phyloP scores from a whole-genome alignment of 2,888 invertebrate species.

The Anorthoa munda region DNA sequence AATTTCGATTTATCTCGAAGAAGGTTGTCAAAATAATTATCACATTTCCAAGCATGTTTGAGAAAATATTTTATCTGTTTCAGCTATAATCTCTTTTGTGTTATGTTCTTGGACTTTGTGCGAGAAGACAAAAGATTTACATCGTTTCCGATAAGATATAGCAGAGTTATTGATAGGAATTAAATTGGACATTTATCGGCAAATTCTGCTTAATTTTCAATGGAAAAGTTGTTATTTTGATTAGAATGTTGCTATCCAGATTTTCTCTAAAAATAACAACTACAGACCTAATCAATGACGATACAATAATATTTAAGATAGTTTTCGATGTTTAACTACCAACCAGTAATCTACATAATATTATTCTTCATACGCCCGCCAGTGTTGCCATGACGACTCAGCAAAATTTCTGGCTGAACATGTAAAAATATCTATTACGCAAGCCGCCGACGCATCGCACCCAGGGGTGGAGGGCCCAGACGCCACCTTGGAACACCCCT shows the following conservation, averaged over 20 bases:
- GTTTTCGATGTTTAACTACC: slow-evolving; percentile 2
- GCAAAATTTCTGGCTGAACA: slow-evolving; percentile 71
- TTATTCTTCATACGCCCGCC: not conserved
- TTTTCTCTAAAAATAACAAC: slow-evolving; percentile 13
- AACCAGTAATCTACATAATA: slow-evolving; percentile 1
- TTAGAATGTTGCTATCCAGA: not conserved
- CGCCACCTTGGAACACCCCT: slow-evolving; percentile 79
- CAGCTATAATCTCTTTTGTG: slow-evolving; percentile 13
- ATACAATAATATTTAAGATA: not conserved
- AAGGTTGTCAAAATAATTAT: too few relatives aligned
- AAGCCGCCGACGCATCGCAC: slow-evolving; percentile 81
- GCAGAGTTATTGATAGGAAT: not conserved
- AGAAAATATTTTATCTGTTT: slow-evolving; percentile 18
- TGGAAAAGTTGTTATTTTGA: not conserved
- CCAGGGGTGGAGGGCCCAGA: slow-evolving; percentile 76
- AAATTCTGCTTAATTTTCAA: not conserved
- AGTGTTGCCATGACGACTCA: slow-evolving; percentile 71
- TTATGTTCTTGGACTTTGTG: slow-evolving; percentile 5
- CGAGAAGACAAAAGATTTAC: slow-evolving; percentile 1
- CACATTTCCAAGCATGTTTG: too few relatives aligned
- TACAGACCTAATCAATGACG: not conserved
- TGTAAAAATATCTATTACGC: slow-evolving; percentile 88
- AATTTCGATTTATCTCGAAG: too few relatives aligned
- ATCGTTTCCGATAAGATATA: slow-evolving; percentile 11
- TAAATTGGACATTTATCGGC: slow-evolving; percentile 3